These are phyloP conservation scores for Zaprionus kolodkinae DNA, from an alignment of 1,140 invertebrate species.

Conservation along the genomic window DNA sequence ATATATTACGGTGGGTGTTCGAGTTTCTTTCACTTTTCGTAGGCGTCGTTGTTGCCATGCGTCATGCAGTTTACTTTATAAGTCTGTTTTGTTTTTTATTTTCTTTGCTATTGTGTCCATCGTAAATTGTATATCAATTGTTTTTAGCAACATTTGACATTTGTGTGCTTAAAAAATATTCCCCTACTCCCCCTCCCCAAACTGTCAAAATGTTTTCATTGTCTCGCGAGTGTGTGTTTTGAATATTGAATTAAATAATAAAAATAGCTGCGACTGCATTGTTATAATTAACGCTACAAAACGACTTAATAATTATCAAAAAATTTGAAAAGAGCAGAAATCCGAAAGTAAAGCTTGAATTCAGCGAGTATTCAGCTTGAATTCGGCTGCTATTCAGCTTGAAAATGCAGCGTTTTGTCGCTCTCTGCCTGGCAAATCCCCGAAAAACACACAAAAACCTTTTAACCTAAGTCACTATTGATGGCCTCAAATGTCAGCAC, in stretches of 20 bases:
- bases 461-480: constrained; percentile 56
- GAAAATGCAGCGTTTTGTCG: background rate
- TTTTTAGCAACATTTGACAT: constrained; percentile 72
- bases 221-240: constrained; percentile 4
- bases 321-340: background rate
- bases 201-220: background rate
- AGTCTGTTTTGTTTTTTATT: constrained; percentile 27
- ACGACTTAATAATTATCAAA: background rate
- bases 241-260: background rate
- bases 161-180: constrained; percentile 14
- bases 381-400: background rate
- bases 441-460: constrained; percentile 46
- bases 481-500: constrained; percentile 11
- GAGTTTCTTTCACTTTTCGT: constrained; percentile 29
- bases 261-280: background rate
- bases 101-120: constrained; percentile 39
- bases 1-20: constrained; percentile 16
- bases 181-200: background rate
- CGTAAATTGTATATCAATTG: constrained; percentile 59
- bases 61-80: constrained; percentile 32
- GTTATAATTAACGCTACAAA: background rate
- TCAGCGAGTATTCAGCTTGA: background rate
- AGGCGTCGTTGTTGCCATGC: constrained; percentile 54
- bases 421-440: constrained; percentile 3
- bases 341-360: background rate